Percentiles rank a stretch among this genome's conserved stretches.
These are phyloP conservation scores for Cynoglossus semilaevis DNA, from an alignment of 2,113 vertebrate species.

Conservation along the genomic window DNA sequence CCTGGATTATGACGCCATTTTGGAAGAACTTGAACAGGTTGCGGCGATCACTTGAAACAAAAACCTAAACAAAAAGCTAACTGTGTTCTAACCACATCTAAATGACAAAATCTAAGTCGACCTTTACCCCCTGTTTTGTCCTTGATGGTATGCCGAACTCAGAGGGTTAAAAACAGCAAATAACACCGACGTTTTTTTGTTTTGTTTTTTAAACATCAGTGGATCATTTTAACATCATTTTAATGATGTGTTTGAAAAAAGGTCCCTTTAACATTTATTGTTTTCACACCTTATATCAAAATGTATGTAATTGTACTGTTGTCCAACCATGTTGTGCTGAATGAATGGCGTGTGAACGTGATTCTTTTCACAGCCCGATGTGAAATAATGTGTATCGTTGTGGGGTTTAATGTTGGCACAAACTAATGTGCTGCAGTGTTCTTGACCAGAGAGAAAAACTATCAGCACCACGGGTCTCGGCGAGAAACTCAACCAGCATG, in stretches of 20 bases:
- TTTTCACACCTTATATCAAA: slow-evolving; percentile 47
- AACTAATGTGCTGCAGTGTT: slow-evolving; percentile 14
- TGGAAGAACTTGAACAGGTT: slow-evolving; percentile 70
- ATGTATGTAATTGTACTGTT: slow-evolving; percentile 32
- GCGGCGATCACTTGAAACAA: slow-evolving; percentile 29
- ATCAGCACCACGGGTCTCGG: slow-evolving; percentile 49
- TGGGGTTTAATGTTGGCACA: slow-evolving; percentile 19
- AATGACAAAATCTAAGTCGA: slow-evolving; percentile 42
- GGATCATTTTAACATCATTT: slow-evolving; percentile 25
- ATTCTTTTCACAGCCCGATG: neutral
- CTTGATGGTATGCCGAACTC: slow-evolving; percentile 67
- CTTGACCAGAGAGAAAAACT: slow-evolving; percentile 15
- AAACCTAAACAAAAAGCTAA: slow-evolving; percentile 58
- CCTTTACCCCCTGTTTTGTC: slow-evolving; percentile 4
- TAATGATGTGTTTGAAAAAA: slow-evolving; percentile 30
- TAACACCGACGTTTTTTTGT: slow-evolving; percentile 58
- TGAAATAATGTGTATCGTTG: slow-evolving; percentile 26
- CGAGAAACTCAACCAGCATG: neutral
- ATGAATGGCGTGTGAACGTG: slow-evolving; percentile 14
- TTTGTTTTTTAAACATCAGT: slow-evolving; percentile 19
- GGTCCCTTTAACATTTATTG: slow-evolving; percentile 83
- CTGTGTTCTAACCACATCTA: slow-evolving; percentile 56
- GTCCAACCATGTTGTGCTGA: slow-evolving; percentile 21
- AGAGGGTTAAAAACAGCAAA: slow-evolving; percentile 83
- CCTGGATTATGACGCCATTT: slow-evolving; percentile 36